phyloP scores from a whole-genome alignment of 1,140 invertebrate genomes.

The Bombus soroeensis region DNA sequence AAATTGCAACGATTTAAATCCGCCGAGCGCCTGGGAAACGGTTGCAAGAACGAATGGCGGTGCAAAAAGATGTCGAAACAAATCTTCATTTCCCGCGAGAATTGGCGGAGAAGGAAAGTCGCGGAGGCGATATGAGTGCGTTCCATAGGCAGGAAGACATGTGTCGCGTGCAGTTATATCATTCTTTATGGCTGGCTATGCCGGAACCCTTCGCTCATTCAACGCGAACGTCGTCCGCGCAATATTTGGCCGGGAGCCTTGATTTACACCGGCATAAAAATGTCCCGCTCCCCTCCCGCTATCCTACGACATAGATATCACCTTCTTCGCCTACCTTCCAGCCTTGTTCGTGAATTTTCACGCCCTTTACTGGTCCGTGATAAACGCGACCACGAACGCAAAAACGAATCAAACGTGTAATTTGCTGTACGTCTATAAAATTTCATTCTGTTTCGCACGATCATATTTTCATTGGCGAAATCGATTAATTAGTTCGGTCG shows the following conservation, averaged over 20 bases:
- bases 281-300: conserved; percentile 58
- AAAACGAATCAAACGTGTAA: background rate
- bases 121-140: conserved; percentile 62
- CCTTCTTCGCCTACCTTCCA: conserved; percentile 30
- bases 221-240: conserved; percentile 53
- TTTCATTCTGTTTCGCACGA: background rate
- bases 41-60: conserved; percentile 47
- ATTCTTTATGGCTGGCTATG: conserved; percentile 80
- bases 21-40: background rate
- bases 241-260: conserved; percentile 77
- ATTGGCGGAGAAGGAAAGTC: conserved; percentile 33
- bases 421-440: no score
- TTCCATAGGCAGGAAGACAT: conserved; percentile 77
- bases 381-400: background rate
- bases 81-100: conserved; percentile 79
- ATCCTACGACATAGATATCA: conserved; percentile 50
- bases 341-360: conserved; percentile 9
- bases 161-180: conserved; percentile 82
- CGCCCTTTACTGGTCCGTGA: background rate
- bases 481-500: background rate
- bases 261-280: conserved; percentile 82
- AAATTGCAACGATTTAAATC: conserved; percentile 49
- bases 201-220: conserved; percentile 75
- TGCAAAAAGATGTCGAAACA: conserved; percentile 70
- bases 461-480: rapidly evolving